phyloP scores from a whole-genome alignment of 2,888 invertebrate genomes.

The Miltochrista miniata region DNA sequence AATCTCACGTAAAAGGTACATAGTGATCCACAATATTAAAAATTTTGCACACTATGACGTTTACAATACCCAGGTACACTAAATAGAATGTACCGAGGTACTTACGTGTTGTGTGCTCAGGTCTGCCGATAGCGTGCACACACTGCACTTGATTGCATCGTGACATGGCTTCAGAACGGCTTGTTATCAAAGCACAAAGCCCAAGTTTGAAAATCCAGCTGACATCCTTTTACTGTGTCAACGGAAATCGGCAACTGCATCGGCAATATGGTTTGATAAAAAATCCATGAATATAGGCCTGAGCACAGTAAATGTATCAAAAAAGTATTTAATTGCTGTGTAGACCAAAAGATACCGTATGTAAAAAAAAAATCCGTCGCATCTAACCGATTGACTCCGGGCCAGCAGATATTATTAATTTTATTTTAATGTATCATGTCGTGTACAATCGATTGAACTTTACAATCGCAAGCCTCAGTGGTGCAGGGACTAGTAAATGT shows the following conservation, averaged over 20 bases:
- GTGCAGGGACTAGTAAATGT: no score
- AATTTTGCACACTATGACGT: no score
- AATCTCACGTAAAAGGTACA: no score
- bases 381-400: no score
- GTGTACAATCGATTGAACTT: no score
- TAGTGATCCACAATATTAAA: no score
- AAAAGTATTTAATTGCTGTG: background rate
- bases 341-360: background rate
- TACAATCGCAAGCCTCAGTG: no score
- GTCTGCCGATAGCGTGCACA: conserved; percentile 8
- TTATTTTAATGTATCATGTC: no score
- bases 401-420: no score
- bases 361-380: no score
- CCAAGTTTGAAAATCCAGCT: conserved; percentile 49
- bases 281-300: conserved; percentile 20
- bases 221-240: conserved; percentile 52
- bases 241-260: conserved; percentile 36
- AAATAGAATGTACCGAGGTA: background rate
- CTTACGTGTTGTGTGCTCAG: background rate
- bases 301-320: background rate
- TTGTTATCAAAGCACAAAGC: conserved; percentile 60
- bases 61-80: background rate
- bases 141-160: conserved; percentile 52
- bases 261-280: conserved; percentile 23
- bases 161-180: conserved; percentile 53